These are phyloP conservation scores for Epinotia ramella DNA, from an alignment of 2,888 invertebrate species.

Conservation along the genomic window DNA sequence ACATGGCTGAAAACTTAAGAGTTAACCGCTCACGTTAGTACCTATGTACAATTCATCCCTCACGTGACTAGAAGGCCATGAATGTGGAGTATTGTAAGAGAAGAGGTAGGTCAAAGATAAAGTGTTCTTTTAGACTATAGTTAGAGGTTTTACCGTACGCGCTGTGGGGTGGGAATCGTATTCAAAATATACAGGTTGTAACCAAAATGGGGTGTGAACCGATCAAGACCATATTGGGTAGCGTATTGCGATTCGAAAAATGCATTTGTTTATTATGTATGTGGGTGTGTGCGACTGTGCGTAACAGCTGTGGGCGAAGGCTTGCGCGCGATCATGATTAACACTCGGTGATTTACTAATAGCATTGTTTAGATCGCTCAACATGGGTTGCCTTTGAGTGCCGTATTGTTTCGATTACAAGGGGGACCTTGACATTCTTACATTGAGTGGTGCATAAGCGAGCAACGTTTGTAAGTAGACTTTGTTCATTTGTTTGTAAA, in stretches of 20 bases:
- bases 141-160: not conserved
- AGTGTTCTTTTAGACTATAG: too few relatives aligned
- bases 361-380: slow-evolving; percentile 26
- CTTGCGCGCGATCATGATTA: slow-evolving; percentile 18
- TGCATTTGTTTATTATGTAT: not conserved
- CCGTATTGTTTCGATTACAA: slow-evolving; percentile 19
- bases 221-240: too few relatives aligned
- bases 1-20: too few relatives aligned
- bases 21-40: too few relatives aligned
- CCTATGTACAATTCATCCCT: too few relatives aligned
- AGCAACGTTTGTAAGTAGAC: not conserved
- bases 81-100: too few relatives aligned
- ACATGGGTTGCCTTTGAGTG: slow-evolving; percentile 10
- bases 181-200: not conserved
- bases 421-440: slow-evolving; percentile 23
- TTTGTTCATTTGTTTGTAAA: too few relatives aligned
- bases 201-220: too few relatives aligned
- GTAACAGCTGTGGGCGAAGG: slow-evolving; percentile 3
- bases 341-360: slow-evolving; percentile 30
- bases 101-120: too few relatives aligned
- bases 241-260: too few relatives aligned
- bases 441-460: not conserved
- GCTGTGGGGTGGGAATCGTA: not conserved
- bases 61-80: too few relatives aligned
- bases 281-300: not conserved